phyloP scores from a whole-genome alignment of 1,140 invertebrate species.

The Diorhabda carinulata region DNA sequence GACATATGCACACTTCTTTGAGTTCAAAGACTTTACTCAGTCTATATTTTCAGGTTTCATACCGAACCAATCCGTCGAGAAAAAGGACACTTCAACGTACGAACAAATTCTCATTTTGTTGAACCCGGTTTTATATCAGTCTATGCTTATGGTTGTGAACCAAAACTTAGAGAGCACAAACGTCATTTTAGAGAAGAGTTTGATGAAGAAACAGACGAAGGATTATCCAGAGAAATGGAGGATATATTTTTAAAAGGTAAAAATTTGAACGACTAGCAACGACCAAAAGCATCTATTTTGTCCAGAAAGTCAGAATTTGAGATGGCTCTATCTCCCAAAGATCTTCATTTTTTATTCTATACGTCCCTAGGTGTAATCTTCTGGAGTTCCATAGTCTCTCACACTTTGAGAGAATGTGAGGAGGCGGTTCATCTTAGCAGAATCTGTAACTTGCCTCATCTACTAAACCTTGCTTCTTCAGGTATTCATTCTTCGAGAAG shows the following conservation, averaged over 20 bases:
- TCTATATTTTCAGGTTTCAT: slow-evolving; percentile 43
- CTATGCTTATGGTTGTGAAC: slow-evolving; percentile 75
- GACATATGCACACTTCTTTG: too few relatives aligned
- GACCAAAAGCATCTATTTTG: too few relatives aligned
- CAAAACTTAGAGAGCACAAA: slow-evolving; percentile 44
- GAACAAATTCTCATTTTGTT: slow-evolving; percentile 75
- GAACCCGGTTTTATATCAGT: slow-evolving; percentile 79
- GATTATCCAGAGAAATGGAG: slow-evolving; percentile 72
- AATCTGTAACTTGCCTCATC: too few relatives aligned
- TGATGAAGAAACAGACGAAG: slow-evolving; percentile 57
- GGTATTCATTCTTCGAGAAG: too few relatives aligned
- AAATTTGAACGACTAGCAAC: background rate
- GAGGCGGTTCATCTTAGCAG: too few relatives aligned
- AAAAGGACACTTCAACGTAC: slow-evolving; percentile 65
- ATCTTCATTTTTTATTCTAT: too few relatives aligned
- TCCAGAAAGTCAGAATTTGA: too few relatives aligned
- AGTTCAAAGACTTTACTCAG: background rate
- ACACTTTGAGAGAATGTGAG: too few relatives aligned
- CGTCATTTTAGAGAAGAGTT: slow-evolving; percentile 48
- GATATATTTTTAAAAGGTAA: slow-evolving; percentile 67
- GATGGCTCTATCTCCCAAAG: too few relatives aligned
- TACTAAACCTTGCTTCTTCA: too few relatives aligned
- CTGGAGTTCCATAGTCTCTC: too few relatives aligned
- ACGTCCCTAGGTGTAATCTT: too few relatives aligned
- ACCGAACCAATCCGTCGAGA: slow-evolving; percentile 54